Evolutionary conservation across 2,888 invertebrate genomes (phyloP).

Genomic region (Drosophila birchii): DNA sequence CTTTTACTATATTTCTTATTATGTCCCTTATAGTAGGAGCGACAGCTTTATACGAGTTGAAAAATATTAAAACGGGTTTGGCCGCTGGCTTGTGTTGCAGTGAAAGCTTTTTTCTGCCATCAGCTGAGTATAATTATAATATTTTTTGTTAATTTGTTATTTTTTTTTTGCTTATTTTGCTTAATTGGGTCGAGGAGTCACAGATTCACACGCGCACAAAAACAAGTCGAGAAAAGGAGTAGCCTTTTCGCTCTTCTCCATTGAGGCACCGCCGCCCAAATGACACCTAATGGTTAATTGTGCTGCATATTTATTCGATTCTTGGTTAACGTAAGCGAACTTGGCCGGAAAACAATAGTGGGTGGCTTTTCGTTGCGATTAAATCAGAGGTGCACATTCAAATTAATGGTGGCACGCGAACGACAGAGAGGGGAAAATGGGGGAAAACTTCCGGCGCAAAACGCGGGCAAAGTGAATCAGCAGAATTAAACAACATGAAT

Average conservation of each 20-base stretch:
- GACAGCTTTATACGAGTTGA: conserved; percentile 25
- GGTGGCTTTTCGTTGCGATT: conserved; percentile 46
- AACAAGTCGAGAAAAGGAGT: not conserved
- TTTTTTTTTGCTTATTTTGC: conserved; percentile 46
- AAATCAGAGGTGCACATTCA: conserved; percentile 63
- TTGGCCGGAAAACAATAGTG: conserved; percentile 47
- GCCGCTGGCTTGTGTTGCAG: conserved; percentile 48
- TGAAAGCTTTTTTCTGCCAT: conserved; percentile 67
- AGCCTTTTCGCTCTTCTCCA: conserved; percentile 32
- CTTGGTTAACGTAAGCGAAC: conserved; percentile 42
- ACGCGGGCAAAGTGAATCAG: conserved; percentile 31
- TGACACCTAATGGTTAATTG: conserved; percentile 60
- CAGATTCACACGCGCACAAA: conserved; percentile 34
- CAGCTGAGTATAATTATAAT: conserved; percentile 49
- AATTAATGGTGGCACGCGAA: conserved; percentile 65
- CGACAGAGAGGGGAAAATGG: conserved; percentile 7
- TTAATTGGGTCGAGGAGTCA: conserved; percentile 64
- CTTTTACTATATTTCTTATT: conserved; percentile 61
- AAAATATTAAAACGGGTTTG: conserved; percentile 63
- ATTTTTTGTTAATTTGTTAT: conserved; percentile 46
- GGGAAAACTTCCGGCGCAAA: conserved; percentile 35
- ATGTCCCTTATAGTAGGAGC: conserved; percentile 59
- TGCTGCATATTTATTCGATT: conserved; percentile 62
- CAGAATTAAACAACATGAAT: conserved; percentile 28
- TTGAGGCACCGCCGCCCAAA: conserved; percentile 56